Percentiles rank a stretch among this genome's conserved stretches.
Evolutionary conservation across 2,888 invertebrate genomes (phyloP).

Genomic region (Epirrhoe alternata): DNA sequence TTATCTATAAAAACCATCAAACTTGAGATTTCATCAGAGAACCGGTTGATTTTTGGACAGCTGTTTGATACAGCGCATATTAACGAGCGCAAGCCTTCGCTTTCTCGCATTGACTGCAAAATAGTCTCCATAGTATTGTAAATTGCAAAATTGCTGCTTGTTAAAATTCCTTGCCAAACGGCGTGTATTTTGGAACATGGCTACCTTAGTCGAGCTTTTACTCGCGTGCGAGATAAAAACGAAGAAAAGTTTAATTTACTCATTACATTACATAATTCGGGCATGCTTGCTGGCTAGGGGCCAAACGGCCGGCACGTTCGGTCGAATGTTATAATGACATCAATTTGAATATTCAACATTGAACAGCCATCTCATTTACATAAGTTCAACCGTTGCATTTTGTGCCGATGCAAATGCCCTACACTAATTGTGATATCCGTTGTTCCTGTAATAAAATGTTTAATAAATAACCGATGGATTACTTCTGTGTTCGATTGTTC

Average conservation of each 20-base stretch:
- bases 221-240: slow-evolving; percentile 68
- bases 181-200: slow-evolving; percentile 51
- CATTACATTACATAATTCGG: slow-evolving; percentile 78
- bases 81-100: slow-evolving; percentile 9
- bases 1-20: slow-evolving; percentile 19
- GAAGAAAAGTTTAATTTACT: slow-evolving; percentile 75
- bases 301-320: slow-evolving; percentile 77
- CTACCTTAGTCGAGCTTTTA: slow-evolving; percentile 55
- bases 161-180: slow-evolving; percentile 49
- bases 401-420: slow-evolving; percentile 79
- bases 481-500: slow-evolving; percentile 6
- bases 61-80: background rate
- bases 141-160: slow-evolving; percentile 50
- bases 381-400: slow-evolving; percentile 84
- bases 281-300: slow-evolving; percentile 68
- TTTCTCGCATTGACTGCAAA: slow-evolving; percentile 8
- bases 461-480: slow-evolving; percentile 16
- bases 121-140: slow-evolving; percentile 8
- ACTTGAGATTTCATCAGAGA: slow-evolving; percentile 8
- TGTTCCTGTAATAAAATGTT: slow-evolving; percentile 61
- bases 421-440: slow-evolving; percentile 78
- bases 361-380: slow-evolving; percentile 82
- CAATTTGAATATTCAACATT: slow-evolving; percentile 85
- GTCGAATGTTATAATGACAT: slow-evolving; percentile 85
- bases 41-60: slow-evolving; percentile 12